Percentiles rank a stretch among this genome's conserved stretches.
Conservation (phyloP, 2,797 vertebrate species). For the Galaxias olidus region DNA sequence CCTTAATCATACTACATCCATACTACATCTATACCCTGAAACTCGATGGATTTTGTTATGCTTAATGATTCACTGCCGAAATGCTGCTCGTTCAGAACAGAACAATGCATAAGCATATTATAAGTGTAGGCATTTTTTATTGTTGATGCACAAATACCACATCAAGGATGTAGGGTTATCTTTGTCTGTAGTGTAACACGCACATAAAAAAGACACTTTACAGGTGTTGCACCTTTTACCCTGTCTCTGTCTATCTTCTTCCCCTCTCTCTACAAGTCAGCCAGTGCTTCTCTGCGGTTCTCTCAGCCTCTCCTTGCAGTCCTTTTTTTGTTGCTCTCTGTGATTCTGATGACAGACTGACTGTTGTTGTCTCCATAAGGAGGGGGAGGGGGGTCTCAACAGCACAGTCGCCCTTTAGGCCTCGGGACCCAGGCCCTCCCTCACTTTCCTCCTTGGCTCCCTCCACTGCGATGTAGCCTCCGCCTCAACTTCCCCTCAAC, state of each 20-base stretch:
- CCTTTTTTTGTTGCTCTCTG: constrained; percentile 51
- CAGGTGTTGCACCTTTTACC: constrained; percentile 46
- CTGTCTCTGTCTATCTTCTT: constrained; percentile 43
- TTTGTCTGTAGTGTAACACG: too few relatives aligned
- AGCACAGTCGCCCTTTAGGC: constrained; percentile 72
- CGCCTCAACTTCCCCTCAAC: constrained; percentile 37
- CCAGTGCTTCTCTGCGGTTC: constrained; percentile 49
- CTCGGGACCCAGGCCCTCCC: constrained; percentile 59
- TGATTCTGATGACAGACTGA: constrained; percentile 73
- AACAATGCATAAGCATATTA: too few relatives aligned
- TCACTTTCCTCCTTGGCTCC: constrained; percentile 54
- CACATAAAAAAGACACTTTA: constrained; percentile 20
- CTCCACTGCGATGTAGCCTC: constrained; percentile 43
- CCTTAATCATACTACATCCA: too few relatives aligned
- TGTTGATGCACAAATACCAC: too few relatives aligned
- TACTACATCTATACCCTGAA: too few relatives aligned
- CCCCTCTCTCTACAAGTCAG: constrained; percentile 40
- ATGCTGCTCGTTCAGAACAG: too few relatives aligned
- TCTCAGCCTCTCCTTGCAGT: constrained; percentile 46
- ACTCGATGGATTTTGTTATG: too few relatives aligned
- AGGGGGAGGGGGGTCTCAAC: constrained; percentile 42
- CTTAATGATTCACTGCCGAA: too few relatives aligned
- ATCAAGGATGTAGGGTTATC: too few relatives aligned
- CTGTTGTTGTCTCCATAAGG: constrained; percentile 78
- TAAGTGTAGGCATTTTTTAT: too few relatives aligned